Evolutionary conservation across 2,888 invertebrate species (phyloP).

Genomic region (Stegana nigrithorax): DNA sequence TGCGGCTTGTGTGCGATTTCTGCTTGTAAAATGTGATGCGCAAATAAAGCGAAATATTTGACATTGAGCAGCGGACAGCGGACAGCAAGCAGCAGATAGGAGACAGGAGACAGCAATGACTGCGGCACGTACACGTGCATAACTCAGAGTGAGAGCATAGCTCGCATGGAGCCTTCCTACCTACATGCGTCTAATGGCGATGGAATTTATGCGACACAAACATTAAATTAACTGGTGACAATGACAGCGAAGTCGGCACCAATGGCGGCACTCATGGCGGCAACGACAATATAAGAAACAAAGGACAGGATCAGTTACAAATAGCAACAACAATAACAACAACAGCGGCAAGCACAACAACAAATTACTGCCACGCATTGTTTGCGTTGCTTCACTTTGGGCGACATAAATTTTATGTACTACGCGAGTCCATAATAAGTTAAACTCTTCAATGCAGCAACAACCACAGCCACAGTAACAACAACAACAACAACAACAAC

Average conservation of each 20-base stretch:
- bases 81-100: too few species aligned
- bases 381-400: conserved; percentile 51
- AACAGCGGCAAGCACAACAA: conserved; percentile 32
- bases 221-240: conserved; percentile 13
- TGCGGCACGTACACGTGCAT: too few species aligned
- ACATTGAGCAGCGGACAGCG: too few species aligned
- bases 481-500: conserved; percentile 7
- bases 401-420: conserved; percentile 50
- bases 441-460: neutral
- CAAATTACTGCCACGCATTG: conserved; percentile 62
- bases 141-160: too few species aligned
- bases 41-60: too few species aligned
- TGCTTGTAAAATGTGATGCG: too few species aligned
- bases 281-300: conserved; percentile 8
- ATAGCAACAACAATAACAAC: conserved; percentile 17
- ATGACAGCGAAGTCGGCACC: neutral
- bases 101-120: too few species aligned
- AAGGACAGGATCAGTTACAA: too few species aligned
- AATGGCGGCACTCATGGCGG: conserved; percentile 25
- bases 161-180: too few species aligned
- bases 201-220: conserved; percentile 4
- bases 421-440: neutral
- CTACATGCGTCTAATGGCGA: neutral
- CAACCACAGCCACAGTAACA: conserved; percentile 18
- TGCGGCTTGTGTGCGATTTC: too few species aligned